Evolutionary conservation across 2,797 vertebrate genomes (phyloP), one percentile per base, ranked within the genome.

Genomic region (Chaetophractus vellerosus): DNA sequence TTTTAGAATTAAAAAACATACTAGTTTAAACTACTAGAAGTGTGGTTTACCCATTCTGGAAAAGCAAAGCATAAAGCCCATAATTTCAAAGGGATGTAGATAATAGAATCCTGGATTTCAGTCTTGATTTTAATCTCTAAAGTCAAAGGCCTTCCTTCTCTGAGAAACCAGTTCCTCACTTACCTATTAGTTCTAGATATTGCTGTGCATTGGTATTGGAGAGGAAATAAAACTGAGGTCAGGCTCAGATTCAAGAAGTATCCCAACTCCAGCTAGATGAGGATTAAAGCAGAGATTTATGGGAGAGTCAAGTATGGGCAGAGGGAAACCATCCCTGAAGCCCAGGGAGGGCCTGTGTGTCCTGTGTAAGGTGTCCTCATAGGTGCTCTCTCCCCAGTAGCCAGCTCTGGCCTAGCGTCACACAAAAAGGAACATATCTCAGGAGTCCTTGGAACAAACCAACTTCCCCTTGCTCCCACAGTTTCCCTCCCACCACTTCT

Each of bases 351-450:
- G 96, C 97, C 91, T 96, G 92, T 87, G 52, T 97, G 92, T 61
- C 97, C 97, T 96, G n/a, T 10, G 26, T 2, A 38, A 61, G 41
- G 23, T 8, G 0, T 28, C 2, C 7, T 50, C 36, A 75, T 15
- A 2, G 1, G 9, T 0, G 2, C 12, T 61, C 5, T 41, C 33
- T 48, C 38, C 93, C 96, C 90, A 68, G 93, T 33, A 96, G 83
- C 97, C 98, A 98, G 97, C 97, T 98, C 97, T 94, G 0, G 97
- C 97, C 92, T 76, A 72, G 94, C 95, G 95, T 94, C 95, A 96
- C 94, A 96, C 96, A 97, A 94, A 97, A 96, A 91, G 89, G 93
- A 63, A 88, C 10, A 93, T 86, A 55, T 85, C 94, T 96, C 98
- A 97, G 97, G 96, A 97, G 96, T 96, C 96, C 96, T 93, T 94